A percentile compares a stretch with the other conserved stretches of the same genome.
phyloP scores from a whole-genome alignment of 2,888 invertebrate species.

The Adelphocoris suturalis region DNA sequence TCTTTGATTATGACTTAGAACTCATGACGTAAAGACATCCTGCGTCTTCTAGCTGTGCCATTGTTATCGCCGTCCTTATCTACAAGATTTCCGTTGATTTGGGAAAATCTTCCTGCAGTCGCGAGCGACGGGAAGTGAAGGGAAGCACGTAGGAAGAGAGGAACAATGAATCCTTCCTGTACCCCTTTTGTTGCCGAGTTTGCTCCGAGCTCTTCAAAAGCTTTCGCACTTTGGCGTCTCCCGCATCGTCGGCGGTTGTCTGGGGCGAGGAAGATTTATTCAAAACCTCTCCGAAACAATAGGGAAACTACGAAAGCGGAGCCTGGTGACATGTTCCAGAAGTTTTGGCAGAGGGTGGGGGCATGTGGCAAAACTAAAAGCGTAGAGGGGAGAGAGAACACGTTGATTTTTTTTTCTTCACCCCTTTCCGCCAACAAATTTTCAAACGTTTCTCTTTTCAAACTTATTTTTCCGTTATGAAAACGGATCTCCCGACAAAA shows the following conservation, averaged over 20 bases:
- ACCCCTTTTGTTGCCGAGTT: constrained; percentile 56
- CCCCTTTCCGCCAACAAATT: not conserved
- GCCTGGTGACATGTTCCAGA: constrained; percentile 58
- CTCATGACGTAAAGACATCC: not conserved
- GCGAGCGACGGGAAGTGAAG: not conserved
- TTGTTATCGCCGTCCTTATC: not conserved
- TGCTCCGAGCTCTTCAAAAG: constrained; percentile 56
- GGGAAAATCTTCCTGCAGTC: constrained; percentile 33
- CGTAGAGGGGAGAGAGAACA: not conserved
- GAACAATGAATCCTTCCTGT: constrained; percentile 57
- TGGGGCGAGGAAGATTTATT: constrained; percentile 53
- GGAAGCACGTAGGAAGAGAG: not conserved
- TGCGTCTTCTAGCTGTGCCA: not conserved
- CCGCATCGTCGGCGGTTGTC: not conserved
- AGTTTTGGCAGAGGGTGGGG: constrained; percentile 48
- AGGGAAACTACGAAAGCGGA: not conserved
- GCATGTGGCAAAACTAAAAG: constrained; percentile 35
- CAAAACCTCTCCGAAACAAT: constrained; percentile 37
- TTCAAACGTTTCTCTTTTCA: constrained; percentile 9
- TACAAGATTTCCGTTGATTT: constrained; percentile 28
- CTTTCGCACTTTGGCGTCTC: constrained; percentile 39
- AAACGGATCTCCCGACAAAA: not conserved
- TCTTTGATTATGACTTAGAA: too few species aligned
- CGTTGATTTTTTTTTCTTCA: not conserved
- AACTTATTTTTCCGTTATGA: constrained; percentile 24